Evolutionary conservation across 30 jellyfish, hydroid and myxozoan species (phyloP), one percentile per base, ranked within the genome.

Genomic region (Sanderia malayensis): DNA sequence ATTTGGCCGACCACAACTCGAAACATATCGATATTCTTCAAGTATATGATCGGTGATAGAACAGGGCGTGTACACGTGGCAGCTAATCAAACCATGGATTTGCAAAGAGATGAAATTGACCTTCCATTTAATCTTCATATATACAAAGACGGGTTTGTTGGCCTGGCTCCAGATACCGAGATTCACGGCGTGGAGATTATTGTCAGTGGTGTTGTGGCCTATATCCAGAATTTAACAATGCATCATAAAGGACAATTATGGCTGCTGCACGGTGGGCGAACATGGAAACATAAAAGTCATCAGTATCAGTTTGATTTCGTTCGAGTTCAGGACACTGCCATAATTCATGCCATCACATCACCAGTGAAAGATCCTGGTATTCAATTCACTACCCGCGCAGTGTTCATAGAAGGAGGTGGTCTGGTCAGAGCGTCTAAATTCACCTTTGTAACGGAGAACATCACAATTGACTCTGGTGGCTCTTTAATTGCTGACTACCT

Each of bases 31-130:
- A 66, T 79, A 1, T 79, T 66, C 57, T 79, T 79, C 60, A 79
- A 66, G 61, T 79, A 79, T 33, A 79, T 79, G 90, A 79, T 79
- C 53, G 90, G 90, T 26, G 90, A 79, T 44, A 55, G 90, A 29
- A 79, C 83, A 0, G 90, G 90, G 18, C 76, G 90, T 46, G 90
- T 79, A 53, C 90, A 79, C 53, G 76, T 79, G 20, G 90, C 90
- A 46, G 90, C 90, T 17, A 66, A 79, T 55, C 90, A 79, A 67
- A 47, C 83, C 0, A 75, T 79, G 21, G 90, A 79, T 33, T 49
- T 79, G 17, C 41, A 79, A 17, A 32, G 90, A 67, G 76, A 82
- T 27, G 90, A 79, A 44, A 79, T 79, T 0, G 90, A 79, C 44
- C 44, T 79, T 13, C 90, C 90, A 3, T 79, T 79, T 61, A 79